phyloP scores from a whole-genome alignment of 1,140 invertebrate species.

The Pogonognathellus flavescens region DNA sequence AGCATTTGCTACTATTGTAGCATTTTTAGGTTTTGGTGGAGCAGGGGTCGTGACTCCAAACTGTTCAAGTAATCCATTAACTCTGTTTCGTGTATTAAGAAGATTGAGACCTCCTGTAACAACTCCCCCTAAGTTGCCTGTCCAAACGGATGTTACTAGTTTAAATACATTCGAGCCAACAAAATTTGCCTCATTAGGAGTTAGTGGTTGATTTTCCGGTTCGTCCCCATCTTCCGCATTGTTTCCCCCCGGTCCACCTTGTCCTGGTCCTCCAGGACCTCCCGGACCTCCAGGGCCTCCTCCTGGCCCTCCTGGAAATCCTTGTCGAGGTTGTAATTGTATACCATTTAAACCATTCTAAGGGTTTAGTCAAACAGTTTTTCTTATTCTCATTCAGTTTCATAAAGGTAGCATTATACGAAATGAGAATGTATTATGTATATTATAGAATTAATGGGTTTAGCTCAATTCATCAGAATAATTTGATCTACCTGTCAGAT shows the following conservation, averaged over 20 bases:
- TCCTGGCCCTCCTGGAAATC: not conserved
- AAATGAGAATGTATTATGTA: not conserved
- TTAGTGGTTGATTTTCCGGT: no score
- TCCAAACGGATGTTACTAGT: constrained; percentile 23
- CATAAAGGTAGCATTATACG: not conserved
- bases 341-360: not conserved
- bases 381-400: not conserved
- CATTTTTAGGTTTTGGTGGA: no score
- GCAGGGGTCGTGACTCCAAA: not conserved
- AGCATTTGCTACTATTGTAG: no score
- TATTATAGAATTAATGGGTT: no score
- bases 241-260: not conserved
- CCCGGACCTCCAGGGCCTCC: not conserved
- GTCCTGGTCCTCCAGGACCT: not conserved
- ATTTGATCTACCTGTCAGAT: no score
- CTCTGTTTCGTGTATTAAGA: constrained; percentile 6
- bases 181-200: not conserved
- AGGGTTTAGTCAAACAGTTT: not conserved
- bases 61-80: not conserved
- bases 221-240: not conserved
- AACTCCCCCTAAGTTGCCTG: constrained; percentile 32
- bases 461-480: no score
- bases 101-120: not conserved
- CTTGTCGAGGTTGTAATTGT: not conserved
- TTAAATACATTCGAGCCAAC: constrained; percentile 35